These are phyloP conservation scores for Octodon degus DNA, from an alignment of 2,113 vertebrate genomes.

Conservation along the genomic window DNA sequence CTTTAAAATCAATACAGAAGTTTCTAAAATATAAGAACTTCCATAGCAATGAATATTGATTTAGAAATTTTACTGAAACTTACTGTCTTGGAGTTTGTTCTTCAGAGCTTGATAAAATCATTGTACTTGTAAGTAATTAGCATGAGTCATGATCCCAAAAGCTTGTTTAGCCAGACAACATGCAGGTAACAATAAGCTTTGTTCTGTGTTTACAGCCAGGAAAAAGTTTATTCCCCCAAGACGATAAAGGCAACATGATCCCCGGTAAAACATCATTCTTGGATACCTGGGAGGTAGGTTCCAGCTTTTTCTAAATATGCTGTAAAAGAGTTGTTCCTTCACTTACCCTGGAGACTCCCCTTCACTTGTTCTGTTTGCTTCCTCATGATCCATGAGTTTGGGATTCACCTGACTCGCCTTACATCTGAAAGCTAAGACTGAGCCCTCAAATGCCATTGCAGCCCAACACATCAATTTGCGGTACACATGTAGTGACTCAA, in stretches of 20 bases:
- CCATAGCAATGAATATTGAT: too few species aligned
- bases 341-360: neutral
- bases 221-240: slow-evolving; percentile 83
- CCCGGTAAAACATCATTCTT: slow-evolving; percentile 86
- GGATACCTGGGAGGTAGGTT: slow-evolving; percentile 92
- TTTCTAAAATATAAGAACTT: too few species aligned
- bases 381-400: neutral
- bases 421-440: neutral
- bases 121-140: neutral
- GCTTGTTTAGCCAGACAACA: neutral
- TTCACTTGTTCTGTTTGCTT: neutral
- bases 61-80: too few species aligned
- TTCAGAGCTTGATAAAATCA: neutral
- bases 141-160: neutral
- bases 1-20: neutral
- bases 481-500: neutral
- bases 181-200: neutral
- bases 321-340: neutral
- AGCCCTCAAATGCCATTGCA: neutral
- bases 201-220: slow-evolving; percentile 85
- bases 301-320: neutral
- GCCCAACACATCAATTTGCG: neutral
- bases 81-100: too few species aligned
- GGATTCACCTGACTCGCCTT: neutral
- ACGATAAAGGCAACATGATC: slow-evolving; percentile 85